phyloP scores from a whole-genome alignment of 1,140 invertebrate species.

The Drosophila erecta region DNA sequence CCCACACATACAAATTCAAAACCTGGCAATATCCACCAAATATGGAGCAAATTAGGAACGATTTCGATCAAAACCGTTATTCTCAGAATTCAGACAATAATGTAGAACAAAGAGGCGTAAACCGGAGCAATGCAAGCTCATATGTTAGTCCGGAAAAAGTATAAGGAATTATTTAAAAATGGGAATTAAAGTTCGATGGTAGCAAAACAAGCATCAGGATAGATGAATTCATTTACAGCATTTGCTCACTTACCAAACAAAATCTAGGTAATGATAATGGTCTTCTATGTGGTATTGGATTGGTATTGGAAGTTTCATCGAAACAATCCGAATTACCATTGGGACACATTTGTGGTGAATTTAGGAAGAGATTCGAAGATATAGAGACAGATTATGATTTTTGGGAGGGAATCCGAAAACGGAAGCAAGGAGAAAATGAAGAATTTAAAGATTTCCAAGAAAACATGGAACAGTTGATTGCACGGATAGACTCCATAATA shows the following conservation, averaged over 20 bases:
- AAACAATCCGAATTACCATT: neutral
- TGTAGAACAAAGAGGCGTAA: neutral
- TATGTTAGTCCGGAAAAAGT: slow-evolving; percentile 1
- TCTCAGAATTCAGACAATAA: neutral
- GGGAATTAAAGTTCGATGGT: neutral
- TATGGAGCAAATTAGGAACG: neutral
- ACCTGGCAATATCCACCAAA: neutral
- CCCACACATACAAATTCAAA: neutral
- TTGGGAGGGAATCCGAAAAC: too few species aligned
- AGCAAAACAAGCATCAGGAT: neutral
- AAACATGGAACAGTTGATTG: neutral
- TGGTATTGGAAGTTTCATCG: neutral
- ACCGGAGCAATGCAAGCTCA: neutral
- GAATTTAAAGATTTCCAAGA: neutral
- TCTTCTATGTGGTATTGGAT: slow-evolving; percentile 1
- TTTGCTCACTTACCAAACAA: too few species aligned
- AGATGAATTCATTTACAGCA: slow-evolving; percentile 2
- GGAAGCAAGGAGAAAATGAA: neutral
- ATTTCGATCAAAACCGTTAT: neutral
- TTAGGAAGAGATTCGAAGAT: too few species aligned
- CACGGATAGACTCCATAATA: neutral
- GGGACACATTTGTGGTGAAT: neutral
- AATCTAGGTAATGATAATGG: too few species aligned
- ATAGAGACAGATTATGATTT: too few species aligned
- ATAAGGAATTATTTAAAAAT: neutral